Percentiles rank a stretch among this genome's conserved stretches.
Evolutionary conservation across 2,797 vertebrate genomes (phyloP).

Genomic region (Aldrovandia affinis): DNA sequence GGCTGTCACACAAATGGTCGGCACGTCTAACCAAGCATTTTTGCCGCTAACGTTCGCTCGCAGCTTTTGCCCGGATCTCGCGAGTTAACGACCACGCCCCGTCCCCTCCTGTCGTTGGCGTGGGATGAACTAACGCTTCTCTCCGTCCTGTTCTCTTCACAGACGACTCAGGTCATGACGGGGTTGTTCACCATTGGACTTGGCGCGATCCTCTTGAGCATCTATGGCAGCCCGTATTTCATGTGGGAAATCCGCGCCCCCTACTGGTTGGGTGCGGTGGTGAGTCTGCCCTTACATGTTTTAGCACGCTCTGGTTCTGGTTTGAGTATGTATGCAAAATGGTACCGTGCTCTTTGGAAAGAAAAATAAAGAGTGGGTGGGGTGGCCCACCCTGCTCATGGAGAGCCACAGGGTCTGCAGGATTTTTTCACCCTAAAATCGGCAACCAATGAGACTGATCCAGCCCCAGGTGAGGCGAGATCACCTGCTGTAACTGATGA

Average conservation of each 20-base stretch:
- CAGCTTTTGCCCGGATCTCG: too few relatives aligned
- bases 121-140: neutral
- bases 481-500: too few relatives aligned
- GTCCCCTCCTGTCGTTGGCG: too few relatives aligned
- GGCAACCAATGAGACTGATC: too few relatives aligned
- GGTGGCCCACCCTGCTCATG: neutral
- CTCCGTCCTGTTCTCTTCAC: neutral
- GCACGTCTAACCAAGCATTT: too few relatives aligned
- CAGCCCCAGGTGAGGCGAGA: too few relatives aligned
- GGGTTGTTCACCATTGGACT: neutral
- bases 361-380: too few relatives aligned
- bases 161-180: neutral
- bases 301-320: neutral
- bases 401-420: neutral
- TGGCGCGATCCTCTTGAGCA: neutral
- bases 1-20: too few relatives aligned
- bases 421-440: neutral
- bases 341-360: too few relatives aligned
- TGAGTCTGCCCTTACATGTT: neutral
- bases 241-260: neutral
- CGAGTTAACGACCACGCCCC: too few relatives aligned
- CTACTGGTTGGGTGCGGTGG: neutral
- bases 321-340: neutral
- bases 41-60: too few relatives aligned
- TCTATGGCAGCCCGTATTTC: neutral